A percentile compares a stretch with the other conserved stretches of the same genome.
Conservation (phyloP, 37 sponge, comb jelly and placozoan species). For the Beroe ovata region DNA sequence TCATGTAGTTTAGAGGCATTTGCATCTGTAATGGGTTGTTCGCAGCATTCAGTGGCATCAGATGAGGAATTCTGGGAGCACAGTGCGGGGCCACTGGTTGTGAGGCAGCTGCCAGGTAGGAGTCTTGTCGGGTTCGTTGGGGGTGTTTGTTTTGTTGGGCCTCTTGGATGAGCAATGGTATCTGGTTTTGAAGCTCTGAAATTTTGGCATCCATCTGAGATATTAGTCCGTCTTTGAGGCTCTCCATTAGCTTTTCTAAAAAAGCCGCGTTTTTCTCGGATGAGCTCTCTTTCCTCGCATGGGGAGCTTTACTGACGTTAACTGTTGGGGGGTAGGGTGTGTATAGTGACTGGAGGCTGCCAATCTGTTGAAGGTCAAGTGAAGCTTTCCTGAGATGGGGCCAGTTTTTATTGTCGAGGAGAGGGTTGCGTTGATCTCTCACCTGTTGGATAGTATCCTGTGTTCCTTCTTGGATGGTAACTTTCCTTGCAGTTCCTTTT, state of each 20-base stretch:
- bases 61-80: not conserved
- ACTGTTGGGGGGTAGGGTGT: slow-evolving; percentile 13
- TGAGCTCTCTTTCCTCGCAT: not conserved
- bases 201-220: not conserved
- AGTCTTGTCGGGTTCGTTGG: not conserved
- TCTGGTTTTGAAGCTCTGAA: not conserved
- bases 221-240: slow-evolving; percentile 6
- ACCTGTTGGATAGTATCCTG: not conserved
- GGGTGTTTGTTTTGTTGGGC: not conserved
- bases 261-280: slow-evolving; percentile 8
- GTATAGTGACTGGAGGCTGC: not conserved
- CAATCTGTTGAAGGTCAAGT: not conserved
- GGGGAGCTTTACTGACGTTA: not conserved
- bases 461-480: not conserved
- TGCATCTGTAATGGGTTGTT: not conserved
- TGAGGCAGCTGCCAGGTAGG: not conserved
- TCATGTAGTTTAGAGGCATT: not conserved
- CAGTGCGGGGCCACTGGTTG: too few species aligned
- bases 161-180: slow-evolving; percentile 1
- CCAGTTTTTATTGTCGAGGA: not conserved
- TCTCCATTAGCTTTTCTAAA: slow-evolving; percentile 15
- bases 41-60: not conserved
- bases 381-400: not conserved
- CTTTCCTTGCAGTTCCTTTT: not conserved
- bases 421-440: not conserved